Evolutionary conservation across 2,888 invertebrate species (phyloP).

Genomic region (Cerastoderma edule): DNA sequence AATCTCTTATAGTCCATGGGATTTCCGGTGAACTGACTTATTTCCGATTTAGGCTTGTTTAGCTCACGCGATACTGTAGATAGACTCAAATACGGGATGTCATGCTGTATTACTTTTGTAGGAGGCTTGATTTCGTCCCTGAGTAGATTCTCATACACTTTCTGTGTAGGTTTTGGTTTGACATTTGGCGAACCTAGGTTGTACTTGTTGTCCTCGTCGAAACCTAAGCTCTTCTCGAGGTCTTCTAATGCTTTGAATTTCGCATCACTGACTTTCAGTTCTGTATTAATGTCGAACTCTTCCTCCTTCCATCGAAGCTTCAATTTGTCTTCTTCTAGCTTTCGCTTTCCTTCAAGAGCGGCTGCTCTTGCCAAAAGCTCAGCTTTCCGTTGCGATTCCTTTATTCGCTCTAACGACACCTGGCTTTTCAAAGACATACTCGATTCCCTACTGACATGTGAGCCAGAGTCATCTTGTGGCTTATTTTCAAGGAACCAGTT

Average conservation of each 20-base stretch:
- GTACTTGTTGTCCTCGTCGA: not conserved
- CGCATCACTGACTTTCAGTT: slow-evolving; percentile 10
- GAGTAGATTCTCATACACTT: not conserved
- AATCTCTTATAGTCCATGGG: slow-evolving; percentile 41
- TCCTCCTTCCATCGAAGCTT: slow-evolving; percentile 1
- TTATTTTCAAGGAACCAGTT: not conserved
- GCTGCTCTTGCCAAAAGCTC: not conserved
- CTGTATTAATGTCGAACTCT: not conserved
- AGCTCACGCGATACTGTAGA: not conserved
- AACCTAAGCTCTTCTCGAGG: not conserved
- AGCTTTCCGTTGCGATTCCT: slow-evolving; percentile 2
- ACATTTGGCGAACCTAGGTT: not conserved
- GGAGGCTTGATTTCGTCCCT: not conserved
- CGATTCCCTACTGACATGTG: not conserved
- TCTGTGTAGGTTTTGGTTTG: not conserved
- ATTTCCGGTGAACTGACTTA: slow-evolving; percentile 33
- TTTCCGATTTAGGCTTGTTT: slow-evolving; percentile 45
- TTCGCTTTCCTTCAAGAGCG: slow-evolving; percentile 6
- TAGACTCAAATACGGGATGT: not conserved
- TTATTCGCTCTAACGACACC: not conserved
- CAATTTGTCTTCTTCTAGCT: not conserved
- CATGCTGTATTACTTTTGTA: not conserved
- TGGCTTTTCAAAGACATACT: slow-evolving; percentile 1
- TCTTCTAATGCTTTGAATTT: not conserved
- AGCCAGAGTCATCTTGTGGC: not conserved